Conservation (phyloP, 1,140 invertebrate genomes). For the Thaumetopoea pityocampa region DNA sequence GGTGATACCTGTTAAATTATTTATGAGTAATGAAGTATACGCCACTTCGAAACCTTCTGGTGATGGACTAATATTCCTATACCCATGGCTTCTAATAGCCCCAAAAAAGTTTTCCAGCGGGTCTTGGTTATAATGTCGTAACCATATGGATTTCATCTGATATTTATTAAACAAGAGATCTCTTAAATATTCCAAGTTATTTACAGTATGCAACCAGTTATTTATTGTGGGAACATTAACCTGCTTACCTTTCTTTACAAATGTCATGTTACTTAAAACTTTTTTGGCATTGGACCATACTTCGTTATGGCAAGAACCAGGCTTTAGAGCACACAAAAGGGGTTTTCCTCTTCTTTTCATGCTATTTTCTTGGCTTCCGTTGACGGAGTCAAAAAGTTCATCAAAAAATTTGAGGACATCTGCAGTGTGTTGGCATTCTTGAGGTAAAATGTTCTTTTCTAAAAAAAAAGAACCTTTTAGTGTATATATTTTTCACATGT, state of each 20-base stretch:
- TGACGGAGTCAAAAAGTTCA: constrained; percentile 16
- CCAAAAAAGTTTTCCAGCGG: too few species aligned
- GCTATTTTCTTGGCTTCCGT: constrained; percentile 15
- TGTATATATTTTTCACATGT: too few species aligned
- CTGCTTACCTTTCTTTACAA: neutral
- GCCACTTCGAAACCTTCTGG: too few species aligned
- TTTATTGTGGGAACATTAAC: neutral
- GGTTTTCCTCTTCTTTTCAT: constrained; percentile 10
- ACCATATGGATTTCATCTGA: too few species aligned
- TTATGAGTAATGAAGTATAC: too few species aligned
- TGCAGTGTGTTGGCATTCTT: constrained; percentile 4
- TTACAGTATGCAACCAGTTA: constrained; percentile 5
- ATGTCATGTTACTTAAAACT: constrained; percentile 9
- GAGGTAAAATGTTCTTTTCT: neutral
- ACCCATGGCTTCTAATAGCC: too few species aligned
- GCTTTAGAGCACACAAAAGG: constrained; percentile 4
- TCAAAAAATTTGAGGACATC: constrained; percentile 19
- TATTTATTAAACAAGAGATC: too few species aligned
- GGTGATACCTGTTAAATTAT: too few species aligned
- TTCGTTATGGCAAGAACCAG: constrained; percentile 2
- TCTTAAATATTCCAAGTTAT: neutral
- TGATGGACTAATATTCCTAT: too few species aligned
- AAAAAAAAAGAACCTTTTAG: constrained; percentile 1
- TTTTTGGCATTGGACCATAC: constrained; percentile 10
- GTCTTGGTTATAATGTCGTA: too few species aligned